Evolutionary conservation across 2,888 invertebrate genomes (phyloP).

Genomic region (Taphrorychus bicolor): DNA sequence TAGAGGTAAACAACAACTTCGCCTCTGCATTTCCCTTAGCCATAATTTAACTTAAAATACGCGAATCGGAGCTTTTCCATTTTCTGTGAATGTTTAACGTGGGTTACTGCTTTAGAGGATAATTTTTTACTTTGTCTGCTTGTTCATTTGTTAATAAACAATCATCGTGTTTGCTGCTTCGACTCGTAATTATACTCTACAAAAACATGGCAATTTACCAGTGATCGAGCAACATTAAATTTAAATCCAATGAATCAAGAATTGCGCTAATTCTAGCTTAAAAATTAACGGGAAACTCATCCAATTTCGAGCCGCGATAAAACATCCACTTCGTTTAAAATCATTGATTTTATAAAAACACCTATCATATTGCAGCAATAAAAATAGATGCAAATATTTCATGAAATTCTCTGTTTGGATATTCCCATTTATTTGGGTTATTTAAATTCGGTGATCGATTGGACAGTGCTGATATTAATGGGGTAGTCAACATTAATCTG

Average conservation of each 20-base stretch:
- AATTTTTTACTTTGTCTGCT: background rate
- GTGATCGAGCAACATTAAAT: background rate
- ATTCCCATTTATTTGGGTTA: background rate
- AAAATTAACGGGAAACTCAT: background rate
- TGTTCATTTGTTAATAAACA: background rate
- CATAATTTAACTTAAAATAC: conserved; percentile 35
- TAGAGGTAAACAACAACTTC: conserved; percentile 39
- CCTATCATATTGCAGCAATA: background rate
- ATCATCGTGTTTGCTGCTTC: background rate
- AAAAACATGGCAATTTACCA: background rate
- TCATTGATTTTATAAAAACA: background rate
- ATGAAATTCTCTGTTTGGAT: background rate
- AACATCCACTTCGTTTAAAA: background rate
- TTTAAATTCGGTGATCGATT: background rate
- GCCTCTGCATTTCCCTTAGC: conserved; percentile 38
- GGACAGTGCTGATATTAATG: background rate
- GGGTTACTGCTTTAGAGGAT: background rate
- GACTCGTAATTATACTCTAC: background rate
- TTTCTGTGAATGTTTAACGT: conserved; percentile 27
- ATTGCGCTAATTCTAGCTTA: conserved; percentile 2
- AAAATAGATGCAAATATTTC: background rate
- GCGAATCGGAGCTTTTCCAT: conserved; percentile 24
- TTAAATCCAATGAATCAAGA: background rate
- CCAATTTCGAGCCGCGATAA: background rate
- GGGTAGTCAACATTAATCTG: background rate